Percentiles rank a stretch among this genome's conserved stretches.
phyloP scores from a whole-genome alignment of 2,113 vertebrate species.

The Anarrhichthys ocellatus region DNA sequence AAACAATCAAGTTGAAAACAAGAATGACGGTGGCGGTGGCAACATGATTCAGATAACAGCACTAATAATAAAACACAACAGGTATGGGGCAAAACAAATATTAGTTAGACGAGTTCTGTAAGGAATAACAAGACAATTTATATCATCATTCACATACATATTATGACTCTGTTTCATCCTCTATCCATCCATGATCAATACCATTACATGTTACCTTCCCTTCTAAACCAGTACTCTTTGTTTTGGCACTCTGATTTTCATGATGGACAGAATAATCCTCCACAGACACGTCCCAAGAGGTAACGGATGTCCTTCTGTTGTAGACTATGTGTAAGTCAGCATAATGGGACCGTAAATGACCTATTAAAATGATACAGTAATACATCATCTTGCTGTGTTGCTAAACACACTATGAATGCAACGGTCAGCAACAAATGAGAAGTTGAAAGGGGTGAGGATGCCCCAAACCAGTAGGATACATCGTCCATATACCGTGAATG shows the following conservation, averaged over 20 bases:
- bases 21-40: background rate
- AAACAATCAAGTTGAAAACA: slow-evolving; percentile 2
- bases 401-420: background rate
- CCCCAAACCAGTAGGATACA: background rate
- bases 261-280: background rate
- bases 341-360: background rate
- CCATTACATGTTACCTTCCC: background rate
- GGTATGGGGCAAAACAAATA: background rate
- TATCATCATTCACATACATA: background rate
- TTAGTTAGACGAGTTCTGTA: background rate
- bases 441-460: no score
- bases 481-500: background rate
- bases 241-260: background rate
- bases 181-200: background rate
- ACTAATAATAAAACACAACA: background rate
- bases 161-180: background rate
- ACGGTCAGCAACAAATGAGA: background rate
- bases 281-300: background rate
- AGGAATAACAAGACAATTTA: background rate
- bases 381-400: background rate
- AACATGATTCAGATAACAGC: background rate
- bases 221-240: background rate
- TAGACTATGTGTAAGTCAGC: background rate
- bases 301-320: background rate
- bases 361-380: background rate